A percentile compares a stretch with the other conserved stretches of the same genome.
Evolutionary conservation across 2,888 invertebrate species (phyloP).

Genomic region (Coenonympha glycerion): DNA sequence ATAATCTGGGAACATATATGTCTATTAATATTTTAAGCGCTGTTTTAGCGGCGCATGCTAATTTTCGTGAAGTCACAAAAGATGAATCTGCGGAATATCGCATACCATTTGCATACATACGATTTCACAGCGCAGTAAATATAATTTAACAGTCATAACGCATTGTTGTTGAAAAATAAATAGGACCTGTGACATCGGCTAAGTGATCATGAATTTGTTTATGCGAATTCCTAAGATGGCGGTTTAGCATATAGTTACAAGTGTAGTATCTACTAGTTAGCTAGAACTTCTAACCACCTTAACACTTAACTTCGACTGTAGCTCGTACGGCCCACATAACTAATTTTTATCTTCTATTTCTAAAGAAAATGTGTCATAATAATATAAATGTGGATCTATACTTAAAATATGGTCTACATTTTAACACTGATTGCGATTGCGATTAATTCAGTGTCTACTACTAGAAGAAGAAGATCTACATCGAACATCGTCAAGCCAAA

Average conservation of each 20-base stretch:
- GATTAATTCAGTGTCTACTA: no score
- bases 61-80: slow-evolving; percentile 41
- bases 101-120: slow-evolving; percentile 49
- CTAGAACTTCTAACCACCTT: background rate
- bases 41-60: slow-evolving; percentile 40
- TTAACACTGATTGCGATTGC: no score
- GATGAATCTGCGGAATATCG: slow-evolving; percentile 50
- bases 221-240: background rate
- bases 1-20: no score
- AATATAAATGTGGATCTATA: no score
- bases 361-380: no score
- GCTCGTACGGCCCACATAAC: no score
- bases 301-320: no score
- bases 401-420: no score
- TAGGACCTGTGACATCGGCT: background rate
- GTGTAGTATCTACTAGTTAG: background rate
- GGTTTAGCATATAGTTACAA: background rate
- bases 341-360: no score
- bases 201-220: background rate
- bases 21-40: slow-evolving; percentile 34
- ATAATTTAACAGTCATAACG: slow-evolving; percentile 2
- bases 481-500: no score
- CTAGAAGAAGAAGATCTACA: no score
- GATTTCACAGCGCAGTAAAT: slow-evolving; percentile 13
- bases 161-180: slow-evolving; percentile 3